Base-by-base conservation (phyloP, 2,113 vertebrate genomes). In the Chrysemys picta region DNA sequence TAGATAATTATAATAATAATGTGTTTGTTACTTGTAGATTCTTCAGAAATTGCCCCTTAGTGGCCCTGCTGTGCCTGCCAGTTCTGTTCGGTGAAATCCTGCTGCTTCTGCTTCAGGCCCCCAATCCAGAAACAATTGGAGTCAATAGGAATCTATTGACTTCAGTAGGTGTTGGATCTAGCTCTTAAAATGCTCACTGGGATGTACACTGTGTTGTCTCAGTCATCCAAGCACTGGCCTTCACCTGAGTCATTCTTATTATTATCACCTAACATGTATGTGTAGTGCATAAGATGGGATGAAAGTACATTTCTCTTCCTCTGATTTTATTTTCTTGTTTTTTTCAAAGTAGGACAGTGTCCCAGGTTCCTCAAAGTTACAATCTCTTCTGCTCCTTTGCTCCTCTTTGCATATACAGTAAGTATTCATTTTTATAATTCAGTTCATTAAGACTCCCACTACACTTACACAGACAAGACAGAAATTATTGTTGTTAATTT, bases 191-290 rank as follows among this genome's bases (percentile, higher is more conserved):
- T 89, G 83, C 59, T 82, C 91, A 83, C 89, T 94, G 88, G 89
- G 82, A 94, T 93, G 78, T 95, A 35, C 89, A 65, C 57, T 93
- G 88, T 88, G 84, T 90, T 92, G 95, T 96, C 93, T 95, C 24
- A 24, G 80, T 54, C 80, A 83, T 69, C 91, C 87, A 69, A 65
- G 82, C 79, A 93, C 85, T n/a, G 90, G 65, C 0, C 75, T 93
- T 92, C 85, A 53, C 91, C 54, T 75, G 89, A 76, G 87, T n/a
- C 65, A 82, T 54, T 79, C 50, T 85, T 75, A 85, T 59, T 31
- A 27, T 59, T 59, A 59, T 31, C 57, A 72, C 8, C 49, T 94
- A 88, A 93, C 87, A 90, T 5, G 31, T 93, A 16, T 79, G 35
- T 78, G 54, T 87, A 0, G 0, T 14, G 10, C 17, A 3, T 50